Evolutionary conservation across 1,140 invertebrate species (phyloP), one percentile per base, ranked within the genome.

Genomic region (Drosophila novamexicana): DNA sequence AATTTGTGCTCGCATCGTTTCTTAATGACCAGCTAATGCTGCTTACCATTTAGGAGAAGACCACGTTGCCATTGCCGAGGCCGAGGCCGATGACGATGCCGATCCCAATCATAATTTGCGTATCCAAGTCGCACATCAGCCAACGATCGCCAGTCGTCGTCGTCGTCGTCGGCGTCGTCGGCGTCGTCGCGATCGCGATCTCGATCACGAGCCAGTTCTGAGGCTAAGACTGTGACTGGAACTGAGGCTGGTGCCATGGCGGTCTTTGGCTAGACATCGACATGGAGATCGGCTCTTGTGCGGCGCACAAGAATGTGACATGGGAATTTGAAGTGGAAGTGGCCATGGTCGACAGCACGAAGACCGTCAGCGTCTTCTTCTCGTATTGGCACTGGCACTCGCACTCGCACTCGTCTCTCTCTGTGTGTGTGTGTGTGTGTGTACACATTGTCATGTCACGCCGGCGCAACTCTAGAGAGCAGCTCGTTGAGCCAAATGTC

Each of bases 241-340:
- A 7, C n/a, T 7, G 22, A n/a, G 47, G 37, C 44, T 57, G 49
- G 50, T 62, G 56, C 57, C 64, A 61, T 54, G 65, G 72, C 66
- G 64, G 64, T 74, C 64, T 74, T 77, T 42, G 76, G 61, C 69
- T 79, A 77, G 78, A 73, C 74, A 73, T 57, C 65, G 66, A 74
- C 75, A 73, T 72, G 56, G 63, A 76, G 78, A 75, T 80, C 73
- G 73, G n/a, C 59, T 65, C 75, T 80, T 69, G 66, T 67, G 75
- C 61, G 75, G 62, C 64, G 58, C 75, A 72, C 54, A 73, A 81
- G 82, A 85, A 85, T 85, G 82, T 86, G 82, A 86, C 79, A 85
- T 86, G 81, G 57, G 62, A 77, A 81, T 77, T 73, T 85, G 39
- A 85, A 85, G 82, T 86, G 82, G 54, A 85, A 85, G 75, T 86